Conservation (phyloP, 2,888 invertebrate species). For the Caenorhabditis uteleia region DNA sequence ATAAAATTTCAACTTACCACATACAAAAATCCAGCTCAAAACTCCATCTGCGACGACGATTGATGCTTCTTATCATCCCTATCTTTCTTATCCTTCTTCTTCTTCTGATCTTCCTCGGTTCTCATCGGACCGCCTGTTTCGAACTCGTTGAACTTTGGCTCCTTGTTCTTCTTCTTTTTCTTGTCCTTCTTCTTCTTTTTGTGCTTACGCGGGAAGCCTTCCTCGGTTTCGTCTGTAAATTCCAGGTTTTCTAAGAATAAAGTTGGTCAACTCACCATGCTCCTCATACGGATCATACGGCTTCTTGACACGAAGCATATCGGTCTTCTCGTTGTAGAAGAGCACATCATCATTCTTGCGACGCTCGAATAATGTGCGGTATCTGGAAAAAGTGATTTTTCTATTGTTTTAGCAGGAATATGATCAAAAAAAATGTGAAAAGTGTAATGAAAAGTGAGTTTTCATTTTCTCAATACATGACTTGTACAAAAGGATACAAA, state of each 20-base stretch:
- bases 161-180: conserved; percentile 46
- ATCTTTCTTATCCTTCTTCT: too few relatives aligned
- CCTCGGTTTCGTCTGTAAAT: conserved; percentile 10
- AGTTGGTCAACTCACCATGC: not conserved
- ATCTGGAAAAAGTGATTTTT: conserved; percentile 23
- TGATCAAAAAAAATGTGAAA: too few relatives aligned
- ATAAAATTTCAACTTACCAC: too few relatives aligned
- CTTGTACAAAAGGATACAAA: too few relatives aligned
- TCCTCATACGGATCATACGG: conserved; percentile 5
- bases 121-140: conserved; percentile 2
- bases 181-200: conserved; percentile 53
- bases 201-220: conserved; percentile 21
- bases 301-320: conserved; percentile 6
- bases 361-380: conserved; percentile 40
- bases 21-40: too few relatives aligned
- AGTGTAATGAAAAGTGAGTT: not conserved
- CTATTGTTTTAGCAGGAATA: not conserved
- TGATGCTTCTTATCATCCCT: not conserved
- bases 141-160: conserved; percentile 11
- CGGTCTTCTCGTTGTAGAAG: conserved; percentile 13
- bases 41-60: conserved; percentile 17
- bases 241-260: not conserved
- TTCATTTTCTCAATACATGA: conserved; percentile 1
- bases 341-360: conserved; percentile 10
- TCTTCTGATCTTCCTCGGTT: conserved; percentile 3